A percentile compares a stretch with the other conserved stretches of the same genome.
phyloP scores from a whole-genome alignment of 1,140 invertebrate genomes.

The Paralvinella palmiformis region DNA sequence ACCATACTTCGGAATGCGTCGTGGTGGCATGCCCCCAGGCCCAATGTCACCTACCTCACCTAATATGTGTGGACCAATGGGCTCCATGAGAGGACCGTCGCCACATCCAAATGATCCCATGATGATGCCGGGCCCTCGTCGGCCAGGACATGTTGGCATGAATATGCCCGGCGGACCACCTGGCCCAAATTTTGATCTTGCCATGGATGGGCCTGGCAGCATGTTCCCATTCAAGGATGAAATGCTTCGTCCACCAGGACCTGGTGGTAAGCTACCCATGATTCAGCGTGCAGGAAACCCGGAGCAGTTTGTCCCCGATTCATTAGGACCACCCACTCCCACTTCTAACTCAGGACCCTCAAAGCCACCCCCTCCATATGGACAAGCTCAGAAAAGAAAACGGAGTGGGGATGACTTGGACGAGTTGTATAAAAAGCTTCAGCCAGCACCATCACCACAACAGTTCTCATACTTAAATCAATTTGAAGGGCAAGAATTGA shows the following conservation, averaged over 20 bases:
- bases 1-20: slow-evolving; percentile 19
- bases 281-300: slow-evolving; percentile 44
- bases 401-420: slow-evolving; percentile 35
- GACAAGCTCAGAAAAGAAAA: slow-evolving; percentile 43
- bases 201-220: slow-evolving; percentile 15
- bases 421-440: slow-evolving; percentile 63
- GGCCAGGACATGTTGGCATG: neutral
- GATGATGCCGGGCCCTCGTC: slow-evolving; percentile 59
- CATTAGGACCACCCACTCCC: slow-evolving; percentile 24
- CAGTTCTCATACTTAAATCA: slow-evolving; percentile 92
- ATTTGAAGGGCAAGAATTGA: slow-evolving; percentile 92
- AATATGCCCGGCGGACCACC: slow-evolving; percentile 27
- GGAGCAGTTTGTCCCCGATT: slow-evolving; percentile 42
- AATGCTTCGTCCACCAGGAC: slow-evolving; percentile 26
- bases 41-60: slow-evolving; percentile 36
- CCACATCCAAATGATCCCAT: slow-evolving; percentile 30
- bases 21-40: slow-evolving; percentile 27
- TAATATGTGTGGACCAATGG: slow-evolving; percentile 31
- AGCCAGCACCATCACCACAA: slow-evolving; percentile 92
- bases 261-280: neutral
- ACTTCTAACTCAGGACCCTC: slow-evolving; percentile 11
- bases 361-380: slow-evolving; percentile 47
- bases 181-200: slow-evolving; percentile 52
- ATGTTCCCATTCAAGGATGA: slow-evolving; percentile 26
- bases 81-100: slow-evolving; percentile 26